A percentile compares a stretch with the other conserved stretches of the same genome.
phyloP scores from a whole-genome alignment of 2,113 vertebrate species.

The Festucalex cinctus region DNA sequence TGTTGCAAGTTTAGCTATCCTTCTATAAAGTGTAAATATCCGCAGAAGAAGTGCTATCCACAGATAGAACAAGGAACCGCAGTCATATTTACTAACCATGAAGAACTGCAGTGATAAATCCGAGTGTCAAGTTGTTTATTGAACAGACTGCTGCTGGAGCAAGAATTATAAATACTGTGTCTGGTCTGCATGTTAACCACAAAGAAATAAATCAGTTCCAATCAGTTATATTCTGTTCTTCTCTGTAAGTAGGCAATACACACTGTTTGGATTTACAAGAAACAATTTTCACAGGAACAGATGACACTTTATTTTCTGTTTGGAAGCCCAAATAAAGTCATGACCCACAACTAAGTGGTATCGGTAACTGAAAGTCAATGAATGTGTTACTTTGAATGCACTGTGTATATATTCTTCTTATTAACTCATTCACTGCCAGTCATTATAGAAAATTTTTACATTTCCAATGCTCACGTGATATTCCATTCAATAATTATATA shows the following conservation, averaged over 20 bases:
- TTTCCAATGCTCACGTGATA: no score
- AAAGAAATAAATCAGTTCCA: background rate
- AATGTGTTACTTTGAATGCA: background rate
- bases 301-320: background rate
- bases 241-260: background rate
- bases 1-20: background rate
- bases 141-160: background rate
- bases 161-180: constrained; percentile 4
- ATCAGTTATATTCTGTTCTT: background rate
- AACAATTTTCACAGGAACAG: background rate
- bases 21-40: background rate
- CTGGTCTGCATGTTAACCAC: constrained; percentile 1
- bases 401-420: background rate
- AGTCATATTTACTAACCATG: background rate
- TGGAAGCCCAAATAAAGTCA: constrained; percentile 4
- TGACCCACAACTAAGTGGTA: background rate
- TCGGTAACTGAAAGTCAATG: background rate
- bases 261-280: background rate
- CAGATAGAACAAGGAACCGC: background rate
- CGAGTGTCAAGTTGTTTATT: constrained; percentile 6
- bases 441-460: no score
- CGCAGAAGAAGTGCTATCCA: background rate
- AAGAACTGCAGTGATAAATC: background rate
- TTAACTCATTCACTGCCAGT: no score
- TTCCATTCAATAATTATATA: no score